Conservation (phyloP, 2,113 vertebrate species). For the Eudyptes chrysolophus region DNA sequence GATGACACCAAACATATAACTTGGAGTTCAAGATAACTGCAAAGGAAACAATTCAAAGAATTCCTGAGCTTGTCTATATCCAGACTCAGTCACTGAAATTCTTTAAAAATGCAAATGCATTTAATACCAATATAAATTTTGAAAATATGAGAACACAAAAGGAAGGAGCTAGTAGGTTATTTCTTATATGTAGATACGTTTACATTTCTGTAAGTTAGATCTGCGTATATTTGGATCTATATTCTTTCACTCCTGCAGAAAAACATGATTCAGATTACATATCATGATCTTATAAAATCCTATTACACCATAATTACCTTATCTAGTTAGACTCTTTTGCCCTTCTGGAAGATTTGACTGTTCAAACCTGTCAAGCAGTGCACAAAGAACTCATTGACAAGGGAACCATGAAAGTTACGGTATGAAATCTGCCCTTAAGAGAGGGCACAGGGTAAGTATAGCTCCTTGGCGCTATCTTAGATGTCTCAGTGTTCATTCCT, state of each 20-base stretch:
- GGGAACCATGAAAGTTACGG: background rate
- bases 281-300: background rate
- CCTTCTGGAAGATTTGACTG: background rate
- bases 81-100: background rate
- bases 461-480: background rate
- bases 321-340: background rate
- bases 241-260: background rate
- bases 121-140: background rate
- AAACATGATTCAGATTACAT: background rate
- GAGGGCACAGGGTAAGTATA: background rate
- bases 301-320: background rate
- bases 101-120: background rate
- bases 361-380: background rate
- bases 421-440: background rate
- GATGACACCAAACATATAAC: background rate
- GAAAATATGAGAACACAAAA: background rate
- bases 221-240: background rate
- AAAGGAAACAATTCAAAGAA: background rate
- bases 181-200: background rate
- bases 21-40: background rate
- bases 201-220: background rate
- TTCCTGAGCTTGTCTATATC: background rate
- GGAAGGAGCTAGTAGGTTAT: background rate
- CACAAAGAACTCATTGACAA: background rate
- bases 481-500: background rate